Conservation (phyloP, 1,140 invertebrate genomes). For the Sitodiplosis mosellana region DNA sequence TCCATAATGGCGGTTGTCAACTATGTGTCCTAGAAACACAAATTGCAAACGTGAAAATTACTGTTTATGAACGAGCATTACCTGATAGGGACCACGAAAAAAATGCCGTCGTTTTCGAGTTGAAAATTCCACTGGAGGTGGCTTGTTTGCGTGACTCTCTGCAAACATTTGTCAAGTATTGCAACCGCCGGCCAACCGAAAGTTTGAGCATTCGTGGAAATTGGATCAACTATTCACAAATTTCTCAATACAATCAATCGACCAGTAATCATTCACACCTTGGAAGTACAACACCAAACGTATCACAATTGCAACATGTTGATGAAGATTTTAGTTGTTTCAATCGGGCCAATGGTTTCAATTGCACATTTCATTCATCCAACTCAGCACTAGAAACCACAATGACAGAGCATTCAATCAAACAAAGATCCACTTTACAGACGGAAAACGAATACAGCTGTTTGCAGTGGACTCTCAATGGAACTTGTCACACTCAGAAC, state of each 20-base stretch:
- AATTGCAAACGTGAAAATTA: not conserved
- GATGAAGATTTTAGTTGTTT: not conserved
- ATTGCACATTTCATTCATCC: not conserved
- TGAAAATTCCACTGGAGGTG: no score
- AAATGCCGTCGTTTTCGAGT: not conserved
- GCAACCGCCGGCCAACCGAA: no score
- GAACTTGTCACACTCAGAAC: not conserved
- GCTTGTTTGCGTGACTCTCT: no score
- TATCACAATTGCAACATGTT: not conserved
- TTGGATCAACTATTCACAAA: not conserved
- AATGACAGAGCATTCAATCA: not conserved
- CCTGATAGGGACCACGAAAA: not conserved
- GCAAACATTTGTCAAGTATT: no score
- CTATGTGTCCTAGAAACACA: not conserved
- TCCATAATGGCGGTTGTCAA: not conserved
- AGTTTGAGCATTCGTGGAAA: not conserved
- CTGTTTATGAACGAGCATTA: not conserved
- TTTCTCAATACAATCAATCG: not conserved
- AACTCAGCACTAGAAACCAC: not conserved
- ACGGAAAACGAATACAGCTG: not conserved
- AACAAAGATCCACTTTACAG: not conserved
- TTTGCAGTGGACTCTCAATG: not conserved
- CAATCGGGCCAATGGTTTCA: not conserved
- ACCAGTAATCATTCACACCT: not conserved
- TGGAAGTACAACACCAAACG: not conserved